Conservation (phyloP, 2,888 invertebrate species). For the Sesamia inferens region DNA sequence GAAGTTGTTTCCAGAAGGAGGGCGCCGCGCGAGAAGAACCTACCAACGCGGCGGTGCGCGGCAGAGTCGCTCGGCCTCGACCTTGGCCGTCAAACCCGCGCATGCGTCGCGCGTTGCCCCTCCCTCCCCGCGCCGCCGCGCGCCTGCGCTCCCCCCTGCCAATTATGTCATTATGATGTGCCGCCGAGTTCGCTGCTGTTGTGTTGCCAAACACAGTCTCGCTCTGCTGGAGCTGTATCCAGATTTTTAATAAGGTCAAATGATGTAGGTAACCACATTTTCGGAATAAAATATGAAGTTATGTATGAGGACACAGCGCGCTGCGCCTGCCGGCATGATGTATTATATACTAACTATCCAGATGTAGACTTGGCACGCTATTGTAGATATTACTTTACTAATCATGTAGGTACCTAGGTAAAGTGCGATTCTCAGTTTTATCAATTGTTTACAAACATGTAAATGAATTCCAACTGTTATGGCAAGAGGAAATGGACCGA, state of each 20-base stretch:
- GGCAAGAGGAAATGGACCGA: conserved; percentile 15
- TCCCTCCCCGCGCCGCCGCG: conserved; percentile 69
- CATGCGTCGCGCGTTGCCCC: conserved; percentile 84
- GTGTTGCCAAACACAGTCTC: conserved; percentile 86
- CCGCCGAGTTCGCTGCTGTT: conserved; percentile 74
- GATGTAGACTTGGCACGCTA: conserved; percentile 31
- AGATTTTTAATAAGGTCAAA: conserved; percentile 69
- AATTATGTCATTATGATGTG: conserved; percentile 88
- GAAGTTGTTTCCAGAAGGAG: conserved; percentile 80
- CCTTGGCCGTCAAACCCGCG: conserved; percentile 90
- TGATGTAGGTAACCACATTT: conserved; percentile 54
- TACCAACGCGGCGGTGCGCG: conserved; percentile 88
- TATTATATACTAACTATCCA: conserved; percentile 15
- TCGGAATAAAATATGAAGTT: conserved; percentile 28
- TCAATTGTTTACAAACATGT: conserved; percentile 41
- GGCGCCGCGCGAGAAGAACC: conserved; percentile 81
- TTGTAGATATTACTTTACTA: conserved; percentile 22
- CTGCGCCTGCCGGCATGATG: not conserved
- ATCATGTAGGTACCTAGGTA: conserved; percentile 12
- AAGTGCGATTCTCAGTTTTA: conserved; percentile 27
- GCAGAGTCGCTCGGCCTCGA: conserved; percentile 89
- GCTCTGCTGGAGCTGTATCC: conserved; percentile 78
- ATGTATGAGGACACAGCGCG: conserved; percentile 28
- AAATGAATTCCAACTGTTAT: conserved; percentile 7
- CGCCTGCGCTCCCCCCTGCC: conserved; percentile 75